Evolutionary conservation across 2,113 vertebrate species (phyloP).

Genomic region (Phylloscopus trochilus): DNA sequence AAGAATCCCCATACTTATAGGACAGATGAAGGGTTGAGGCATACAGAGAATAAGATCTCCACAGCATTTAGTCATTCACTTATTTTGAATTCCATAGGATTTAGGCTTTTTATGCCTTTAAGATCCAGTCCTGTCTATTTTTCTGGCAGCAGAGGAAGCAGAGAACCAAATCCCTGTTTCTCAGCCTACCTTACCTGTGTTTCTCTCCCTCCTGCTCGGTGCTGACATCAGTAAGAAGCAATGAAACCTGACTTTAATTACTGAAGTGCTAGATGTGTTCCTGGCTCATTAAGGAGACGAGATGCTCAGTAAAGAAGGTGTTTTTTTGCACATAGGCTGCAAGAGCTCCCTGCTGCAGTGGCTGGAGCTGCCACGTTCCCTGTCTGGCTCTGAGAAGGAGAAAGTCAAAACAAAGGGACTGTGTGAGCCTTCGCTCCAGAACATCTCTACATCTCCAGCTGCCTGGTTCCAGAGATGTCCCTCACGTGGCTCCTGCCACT

Average conservation of each 20-base stretch:
- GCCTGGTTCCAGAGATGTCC: not conserved
- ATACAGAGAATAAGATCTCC: not conserved
- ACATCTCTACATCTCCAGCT: not conserved
- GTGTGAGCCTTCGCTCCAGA: rapidly evolving
- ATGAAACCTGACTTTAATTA: not conserved
- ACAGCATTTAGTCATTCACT: not conserved
- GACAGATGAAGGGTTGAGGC: not conserved
- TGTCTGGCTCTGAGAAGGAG: not conserved
- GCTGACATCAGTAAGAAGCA: not conserved
- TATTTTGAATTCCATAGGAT: not conserved
- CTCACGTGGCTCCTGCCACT: rapidly evolving
- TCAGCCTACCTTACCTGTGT: not conserved
- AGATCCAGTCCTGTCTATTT: not conserved
- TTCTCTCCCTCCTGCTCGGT: not conserved
- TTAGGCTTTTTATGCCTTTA: not conserved
- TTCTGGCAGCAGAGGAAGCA: not conserved
- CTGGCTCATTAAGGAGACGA: not conserved
- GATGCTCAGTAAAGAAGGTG: not conserved
- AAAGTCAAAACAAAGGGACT: not conserved
- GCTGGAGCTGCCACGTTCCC: not conserved
- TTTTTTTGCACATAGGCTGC: not conserved
- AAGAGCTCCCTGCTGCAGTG: not conserved
- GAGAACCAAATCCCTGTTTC: not conserved
- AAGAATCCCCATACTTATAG: not conserved
- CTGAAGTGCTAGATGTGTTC: not conserved